These are phyloP conservation scores for Leptopilina clavipes DNA, from an alignment of 1,140 invertebrate species.

Conservation along the genomic window DNA sequence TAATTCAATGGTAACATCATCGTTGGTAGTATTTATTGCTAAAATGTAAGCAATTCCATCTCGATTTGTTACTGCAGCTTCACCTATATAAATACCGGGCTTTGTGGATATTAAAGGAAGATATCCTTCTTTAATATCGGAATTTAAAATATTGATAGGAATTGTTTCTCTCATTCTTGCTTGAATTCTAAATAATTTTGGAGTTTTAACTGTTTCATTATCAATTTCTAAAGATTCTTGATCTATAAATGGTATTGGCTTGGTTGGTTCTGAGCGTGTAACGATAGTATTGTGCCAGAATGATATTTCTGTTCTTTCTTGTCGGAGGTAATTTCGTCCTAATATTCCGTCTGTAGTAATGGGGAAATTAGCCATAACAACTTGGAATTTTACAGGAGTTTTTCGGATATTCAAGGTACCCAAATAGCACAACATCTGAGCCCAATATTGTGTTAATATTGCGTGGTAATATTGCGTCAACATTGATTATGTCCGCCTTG, in stretches of 20 bases:
- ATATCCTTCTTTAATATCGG: slow-evolving; percentile 37
- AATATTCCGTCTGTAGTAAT: background rate
- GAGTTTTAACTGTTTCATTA: background rate
- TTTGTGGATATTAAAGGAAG: slow-evolving; percentile 3
- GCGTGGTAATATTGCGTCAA: too few relatives aligned
- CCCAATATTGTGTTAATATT: too few relatives aligned
- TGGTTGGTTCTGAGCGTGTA: background rate
- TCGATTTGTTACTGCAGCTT: slow-evolving; percentile 38
- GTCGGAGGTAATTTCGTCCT: background rate
- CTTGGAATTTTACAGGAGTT: background rate
- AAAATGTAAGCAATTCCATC: slow-evolving; percentile 39
- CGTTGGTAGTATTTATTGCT: slow-evolving; percentile 40
- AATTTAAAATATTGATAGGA: background rate
- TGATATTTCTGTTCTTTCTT: background rate
- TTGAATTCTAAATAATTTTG: background rate
- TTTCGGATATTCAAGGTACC: background rate
- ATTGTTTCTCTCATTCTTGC: background rate
- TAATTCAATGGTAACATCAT: slow-evolving; percentile 17
- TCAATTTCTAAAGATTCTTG: background rate
- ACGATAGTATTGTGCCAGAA: background rate
- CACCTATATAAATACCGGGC: slow-evolving; percentile 32
- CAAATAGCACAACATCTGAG: too few relatives aligned
- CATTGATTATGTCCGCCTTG: too few relatives aligned
- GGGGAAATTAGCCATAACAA: background rate
- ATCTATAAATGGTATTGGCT: background rate